Base-by-base conservation (phyloP, 2,797 vertebrate species). In the Cottoperca gobio region DNA sequence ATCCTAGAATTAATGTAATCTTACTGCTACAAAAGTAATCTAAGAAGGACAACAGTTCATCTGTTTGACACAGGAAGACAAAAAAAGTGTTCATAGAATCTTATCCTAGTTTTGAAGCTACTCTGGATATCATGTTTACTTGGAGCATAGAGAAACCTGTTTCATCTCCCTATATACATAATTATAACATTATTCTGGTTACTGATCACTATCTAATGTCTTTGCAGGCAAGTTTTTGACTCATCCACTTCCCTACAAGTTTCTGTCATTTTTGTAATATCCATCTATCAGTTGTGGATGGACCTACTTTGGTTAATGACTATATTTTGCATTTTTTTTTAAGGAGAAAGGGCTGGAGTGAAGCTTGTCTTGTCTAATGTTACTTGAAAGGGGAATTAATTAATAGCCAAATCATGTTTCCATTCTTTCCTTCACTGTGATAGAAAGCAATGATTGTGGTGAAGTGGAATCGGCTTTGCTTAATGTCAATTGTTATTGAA, bases 71-170 rank as follows among this genome's bases (percentile, higher is more conserved):
- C 12, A 50, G 3, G 16, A 57, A 28, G 24, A 21, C 13, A 8
- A 24, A 21, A 13, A 23, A 23, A 43, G 24, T 43, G 50, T 16
- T 43, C 33, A 64, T 23, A 64, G 23, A 40, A 49, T 63, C 14
- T 6, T 37, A 37, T 64, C 37, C 24, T 52, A 35, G 4, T 53
- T n/a, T 43, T 54, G 8, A 55, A 54, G 13, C 3, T 55, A 13
- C 42, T 54, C 64, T 55, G 17, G 26, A 43, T 65, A 52, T 48
- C 14, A 53, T 35, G 53, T 55, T 55, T 3, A 35, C 17, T 55
- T n/a, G 11, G 31, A 39, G 31, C 19, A 55, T 16, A 55, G 31
- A 21, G 19, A 39, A 55, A 39, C 13, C 4, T 39, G n/a, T 55
- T 39, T 58, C 35, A 67, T 42, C 35, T 16, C 17, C 17, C 39